These are phyloP conservation scores for Parelbella ahira DNA, from an alignment of 2,888 invertebrate species.

Conservation along the genomic window DNA sequence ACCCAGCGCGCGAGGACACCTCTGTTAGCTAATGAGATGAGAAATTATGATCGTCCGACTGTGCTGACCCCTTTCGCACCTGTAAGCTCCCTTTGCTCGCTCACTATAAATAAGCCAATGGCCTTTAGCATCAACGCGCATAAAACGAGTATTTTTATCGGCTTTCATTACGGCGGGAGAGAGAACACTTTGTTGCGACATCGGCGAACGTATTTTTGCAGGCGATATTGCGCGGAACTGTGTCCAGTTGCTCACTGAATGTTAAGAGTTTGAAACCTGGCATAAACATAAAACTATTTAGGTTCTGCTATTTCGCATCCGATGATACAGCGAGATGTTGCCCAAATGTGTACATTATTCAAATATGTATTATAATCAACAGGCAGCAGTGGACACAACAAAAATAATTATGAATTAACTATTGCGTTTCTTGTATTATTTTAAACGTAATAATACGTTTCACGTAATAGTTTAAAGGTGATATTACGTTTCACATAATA, in stretches of 20 bases:
- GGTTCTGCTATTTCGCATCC: no score
- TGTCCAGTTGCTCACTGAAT: background rate
- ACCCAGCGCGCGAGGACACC: constrained; percentile 53
- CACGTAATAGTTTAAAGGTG: no score
- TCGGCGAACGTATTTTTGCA: constrained; percentile 4
- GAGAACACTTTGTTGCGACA: constrained; percentile 11
- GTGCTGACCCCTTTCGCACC: constrained; percentile 70
- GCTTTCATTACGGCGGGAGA: constrained; percentile 16
- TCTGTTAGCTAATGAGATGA: constrained; percentile 66
- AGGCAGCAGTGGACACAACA: no score
- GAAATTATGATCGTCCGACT: constrained; percentile 68
- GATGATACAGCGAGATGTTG: no score
- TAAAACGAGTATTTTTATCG: constrained; percentile 20
- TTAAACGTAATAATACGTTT: no score
- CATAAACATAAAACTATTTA: no score
- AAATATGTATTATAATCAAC: no score
- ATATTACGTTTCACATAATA: no score
- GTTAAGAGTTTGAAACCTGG: background rate
- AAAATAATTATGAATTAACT: no score
- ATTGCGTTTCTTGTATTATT: no score
- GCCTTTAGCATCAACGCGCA: constrained; percentile 15
- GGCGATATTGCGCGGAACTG: background rate
- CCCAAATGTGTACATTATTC: no score
- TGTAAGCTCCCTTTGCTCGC: constrained; percentile 53
- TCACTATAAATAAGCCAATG: constrained; percentile 52